phyloP scores from a whole-genome alignment of 2,888 invertebrate genomes.

The Drosophila falleni region DNA sequence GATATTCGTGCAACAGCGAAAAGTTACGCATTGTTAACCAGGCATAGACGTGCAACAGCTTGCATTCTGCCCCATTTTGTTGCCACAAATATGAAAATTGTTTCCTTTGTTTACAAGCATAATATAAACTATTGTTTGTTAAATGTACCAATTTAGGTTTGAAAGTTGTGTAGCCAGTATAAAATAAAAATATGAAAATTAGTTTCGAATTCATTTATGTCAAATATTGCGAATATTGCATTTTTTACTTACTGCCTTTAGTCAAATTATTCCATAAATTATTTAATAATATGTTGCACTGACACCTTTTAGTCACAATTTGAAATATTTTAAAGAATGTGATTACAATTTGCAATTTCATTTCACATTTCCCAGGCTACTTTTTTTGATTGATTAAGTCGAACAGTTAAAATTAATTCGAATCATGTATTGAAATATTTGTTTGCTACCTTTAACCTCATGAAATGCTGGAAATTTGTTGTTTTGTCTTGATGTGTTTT shows the following conservation, averaged over 20 bases:
- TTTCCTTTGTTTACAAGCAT: constrained; percentile 29
- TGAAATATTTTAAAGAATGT: too few relatives aligned
- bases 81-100: constrained; percentile 10
- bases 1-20: constrained; percentile 60
- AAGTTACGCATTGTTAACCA: constrained; percentile 40
- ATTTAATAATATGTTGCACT: neutral
- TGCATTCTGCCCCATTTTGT: constrained; percentile 49
- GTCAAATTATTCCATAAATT: neutral
- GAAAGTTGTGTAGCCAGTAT: neutral
- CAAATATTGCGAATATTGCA: too few relatives aligned
- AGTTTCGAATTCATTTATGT: too few relatives aligned
- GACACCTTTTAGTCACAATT: neutral
- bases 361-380: too few relatives aligned
- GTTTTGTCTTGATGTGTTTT: constrained; percentile 9
- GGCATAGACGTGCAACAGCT: constrained; percentile 54
- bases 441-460: constrained; percentile 31
- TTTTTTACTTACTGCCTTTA: too few relatives aligned
- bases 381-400: neutral
- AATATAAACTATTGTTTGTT: constrained; percentile 61
- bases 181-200: neutral
- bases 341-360: neutral
- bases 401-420: constrained; percentile 25
- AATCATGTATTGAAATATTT: constrained; percentile 13
- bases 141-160: constrained; percentile 14
- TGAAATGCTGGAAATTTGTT: constrained; percentile 32